Evolutionary conservation across 64 coral and sea anemone genomes (phyloP).

Genomic region (Platygyra sinensis): DNA sequence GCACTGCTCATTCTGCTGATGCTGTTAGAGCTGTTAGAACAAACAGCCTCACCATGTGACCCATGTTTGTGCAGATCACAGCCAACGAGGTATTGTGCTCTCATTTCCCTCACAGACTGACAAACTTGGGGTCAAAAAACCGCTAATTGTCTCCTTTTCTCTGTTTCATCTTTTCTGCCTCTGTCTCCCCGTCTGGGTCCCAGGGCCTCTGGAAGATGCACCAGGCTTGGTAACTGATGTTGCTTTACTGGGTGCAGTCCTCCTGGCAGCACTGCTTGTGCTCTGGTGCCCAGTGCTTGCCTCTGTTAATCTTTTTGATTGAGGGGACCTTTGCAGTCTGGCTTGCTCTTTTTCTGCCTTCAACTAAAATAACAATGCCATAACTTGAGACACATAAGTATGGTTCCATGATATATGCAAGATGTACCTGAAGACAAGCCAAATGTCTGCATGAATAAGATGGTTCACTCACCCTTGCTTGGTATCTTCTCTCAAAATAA

Average conservation of each 20-base stretch:
- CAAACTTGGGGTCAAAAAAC: background rate
- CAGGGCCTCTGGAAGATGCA: background rate
- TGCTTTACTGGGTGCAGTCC: background rate
- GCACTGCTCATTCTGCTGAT: too few species aligned
- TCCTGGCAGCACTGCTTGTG: background rate
- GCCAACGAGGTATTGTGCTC: background rate
- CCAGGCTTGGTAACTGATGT: conserved; percentile 8
- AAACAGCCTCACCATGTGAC: too few species aligned
- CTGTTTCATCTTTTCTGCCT: background rate
- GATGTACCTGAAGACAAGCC: too few species aligned
- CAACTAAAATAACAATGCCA: background rate
- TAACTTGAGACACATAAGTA: too few species aligned
- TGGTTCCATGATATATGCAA: too few species aligned
- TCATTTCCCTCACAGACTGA: background rate
- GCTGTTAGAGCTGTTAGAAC: too few species aligned
- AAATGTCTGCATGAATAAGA: too few species aligned
- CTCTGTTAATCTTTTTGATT: conserved; percentile 1
- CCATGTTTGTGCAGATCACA: too few species aligned
- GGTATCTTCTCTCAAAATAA: conserved; percentile 92
- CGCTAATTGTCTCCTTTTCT: background rate
- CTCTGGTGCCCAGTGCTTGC: background rate
- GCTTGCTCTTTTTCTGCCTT: conserved; percentile 41
- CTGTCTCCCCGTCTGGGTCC: background rate
- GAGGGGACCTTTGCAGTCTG: conserved; percentile 10
- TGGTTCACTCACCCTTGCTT: conserved; percentile 76